Evolutionary conservation across 2,113 vertebrate genomes (phyloP).

Genomic region (Gopherus flavomarginatus): DNA sequence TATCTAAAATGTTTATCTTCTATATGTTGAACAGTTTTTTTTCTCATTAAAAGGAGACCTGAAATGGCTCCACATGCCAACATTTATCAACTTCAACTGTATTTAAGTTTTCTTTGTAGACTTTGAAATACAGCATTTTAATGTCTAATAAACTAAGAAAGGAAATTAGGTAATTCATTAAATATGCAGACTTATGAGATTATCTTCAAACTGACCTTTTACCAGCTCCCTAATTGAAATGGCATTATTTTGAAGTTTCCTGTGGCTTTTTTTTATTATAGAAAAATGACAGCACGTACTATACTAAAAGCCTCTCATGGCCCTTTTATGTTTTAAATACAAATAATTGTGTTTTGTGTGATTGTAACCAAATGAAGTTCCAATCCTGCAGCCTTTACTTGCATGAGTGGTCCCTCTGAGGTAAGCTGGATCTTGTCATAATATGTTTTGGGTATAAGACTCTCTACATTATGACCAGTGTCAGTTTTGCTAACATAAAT

Average conservation of each 20-base stretch:
- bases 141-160: background rate
- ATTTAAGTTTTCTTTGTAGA: background rate
- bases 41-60: background rate
- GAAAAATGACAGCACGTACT: background rate
- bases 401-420: background rate
- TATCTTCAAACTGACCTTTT: background rate
- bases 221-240: background rate
- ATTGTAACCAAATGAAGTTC: background rate
- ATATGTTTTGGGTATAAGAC: background rate
- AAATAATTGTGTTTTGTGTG: background rate
- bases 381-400: background rate
- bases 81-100: background rate
- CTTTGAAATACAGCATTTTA: background rate
- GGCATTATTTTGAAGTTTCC: background rate
- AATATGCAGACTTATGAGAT: background rate
- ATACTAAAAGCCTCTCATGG: background rate
- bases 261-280: no score
- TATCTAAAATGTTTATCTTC: background rate
- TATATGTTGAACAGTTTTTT: background rate
- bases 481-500: background rate
- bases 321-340: background rate
- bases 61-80: background rate
- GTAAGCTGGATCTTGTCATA: rapidly evolving
- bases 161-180: background rate
- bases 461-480: background rate